These are phyloP conservation scores for Drosophila simulans DNA, from an alignment of 1,140 invertebrate genomes.

Conservation along the genomic window DNA sequence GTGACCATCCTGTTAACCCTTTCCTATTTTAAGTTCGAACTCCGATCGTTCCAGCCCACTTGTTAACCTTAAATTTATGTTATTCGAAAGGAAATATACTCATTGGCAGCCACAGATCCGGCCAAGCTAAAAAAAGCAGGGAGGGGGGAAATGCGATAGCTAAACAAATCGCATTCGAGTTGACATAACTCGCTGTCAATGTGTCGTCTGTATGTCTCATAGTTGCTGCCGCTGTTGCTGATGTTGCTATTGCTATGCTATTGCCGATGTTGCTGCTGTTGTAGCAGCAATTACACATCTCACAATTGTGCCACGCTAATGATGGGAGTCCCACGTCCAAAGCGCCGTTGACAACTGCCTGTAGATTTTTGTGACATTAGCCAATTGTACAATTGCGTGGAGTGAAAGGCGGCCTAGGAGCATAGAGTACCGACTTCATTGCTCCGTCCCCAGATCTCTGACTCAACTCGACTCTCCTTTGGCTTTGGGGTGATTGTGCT, in stretches of 20 bases:
- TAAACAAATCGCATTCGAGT: conserved; percentile 79
- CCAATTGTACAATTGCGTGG: conserved; percentile 80
- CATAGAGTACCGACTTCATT: conserved; percentile 44
- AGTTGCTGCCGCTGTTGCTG: conserved; percentile 57
- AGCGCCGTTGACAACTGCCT: conserved; percentile 78
- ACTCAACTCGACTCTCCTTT: conserved; percentile 30
- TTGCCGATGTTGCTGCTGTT: conserved; percentile 43
- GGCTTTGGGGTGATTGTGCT: conserved; percentile 75
- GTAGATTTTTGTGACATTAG: conserved; percentile 77
- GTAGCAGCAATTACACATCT: conserved; percentile 80
- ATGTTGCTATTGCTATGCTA: conserved; percentile 37
- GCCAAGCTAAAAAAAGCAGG: conserved; percentile 9
- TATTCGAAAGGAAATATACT: conserved; percentile 39
- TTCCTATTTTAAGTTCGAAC: not conserved
- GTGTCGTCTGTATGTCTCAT: conserved; percentile 77
- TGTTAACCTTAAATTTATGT: conserved; percentile 63
- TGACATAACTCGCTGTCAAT: conserved; percentile 81
- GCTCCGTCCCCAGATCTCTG: conserved; percentile 23
- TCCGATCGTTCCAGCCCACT: not conserved
- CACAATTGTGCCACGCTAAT: conserved; percentile 82
- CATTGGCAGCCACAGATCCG: conserved; percentile 59
- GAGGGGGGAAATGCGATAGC: conserved; percentile 37
- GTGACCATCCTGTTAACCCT: not conserved
- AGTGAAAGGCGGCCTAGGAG: conserved; percentile 73
- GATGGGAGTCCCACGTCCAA: conserved; percentile 78